Evolutionary conservation across 1,140 invertebrate species (phyloP).

Genomic region (Drosophila erecta): DNA sequence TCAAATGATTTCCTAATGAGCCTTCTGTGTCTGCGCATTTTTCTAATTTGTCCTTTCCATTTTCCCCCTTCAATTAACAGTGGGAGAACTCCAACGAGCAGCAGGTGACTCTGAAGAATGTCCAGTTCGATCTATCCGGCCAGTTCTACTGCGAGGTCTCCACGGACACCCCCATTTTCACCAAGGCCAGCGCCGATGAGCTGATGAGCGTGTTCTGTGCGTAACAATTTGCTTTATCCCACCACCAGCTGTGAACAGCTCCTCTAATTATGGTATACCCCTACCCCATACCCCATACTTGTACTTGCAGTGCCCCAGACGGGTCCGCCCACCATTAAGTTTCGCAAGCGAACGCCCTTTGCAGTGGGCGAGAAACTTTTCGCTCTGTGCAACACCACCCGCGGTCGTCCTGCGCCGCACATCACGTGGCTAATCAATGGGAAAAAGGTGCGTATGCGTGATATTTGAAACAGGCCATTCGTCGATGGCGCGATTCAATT

Average conservation of each 20-base stretch:
- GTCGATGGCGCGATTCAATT: conserved; percentile 45
- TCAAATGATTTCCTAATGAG: conserved; percentile 47
- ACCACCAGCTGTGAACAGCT: background rate
- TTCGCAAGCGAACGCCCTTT: conserved; percentile 88
- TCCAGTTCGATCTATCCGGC: conserved; percentile 90
- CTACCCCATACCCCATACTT: conserved; percentile 1
- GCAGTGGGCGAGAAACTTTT: conserved; percentile 89
- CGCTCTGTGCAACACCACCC: conserved; percentile 91
- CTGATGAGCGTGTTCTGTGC: conserved; percentile 91
- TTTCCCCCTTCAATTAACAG: conserved; percentile 83
- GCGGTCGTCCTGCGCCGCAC: conserved; percentile 90
- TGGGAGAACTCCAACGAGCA: conserved; percentile 89
- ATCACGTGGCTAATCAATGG: conserved; percentile 94
- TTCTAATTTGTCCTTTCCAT: no score
- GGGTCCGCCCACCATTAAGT: conserved; percentile 89
- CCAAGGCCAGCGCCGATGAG: conserved; percentile 89
- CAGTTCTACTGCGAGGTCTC: conserved; percentile 91
- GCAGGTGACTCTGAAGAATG: conserved; percentile 89
- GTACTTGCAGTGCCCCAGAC: conserved; percentile 88
- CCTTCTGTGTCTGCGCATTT: conserved; percentile 3
- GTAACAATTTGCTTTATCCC: conserved; percentile 75
- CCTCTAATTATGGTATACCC: conserved; percentile 55
- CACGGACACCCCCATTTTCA: conserved; percentile 91
- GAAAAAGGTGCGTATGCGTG: conserved; percentile 88
- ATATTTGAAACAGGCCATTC: conserved; percentile 34